Evolutionary conservation across 2,113 vertebrate genomes (phyloP), one percentile per base, ranked within the genome.

Genomic region (Pelecanoides urinatrix): DNA sequence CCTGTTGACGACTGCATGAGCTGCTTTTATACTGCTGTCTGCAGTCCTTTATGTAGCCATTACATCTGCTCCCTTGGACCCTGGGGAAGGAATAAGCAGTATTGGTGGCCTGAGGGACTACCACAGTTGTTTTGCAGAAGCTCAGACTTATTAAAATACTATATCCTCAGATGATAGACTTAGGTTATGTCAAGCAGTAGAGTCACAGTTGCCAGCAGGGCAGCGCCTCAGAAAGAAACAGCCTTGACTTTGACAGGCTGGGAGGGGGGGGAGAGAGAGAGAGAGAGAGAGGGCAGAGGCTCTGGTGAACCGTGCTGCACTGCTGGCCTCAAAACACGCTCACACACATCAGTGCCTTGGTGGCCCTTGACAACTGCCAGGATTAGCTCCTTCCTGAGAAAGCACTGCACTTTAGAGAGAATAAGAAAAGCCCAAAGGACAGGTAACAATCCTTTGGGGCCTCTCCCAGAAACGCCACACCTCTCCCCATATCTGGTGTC

Each of bases 71-170:
- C 66, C 82, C 66, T 22, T 68, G 23, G 29, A 38, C 40, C 62
- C 78, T 16, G 15, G 13, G 34, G 78, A 19, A 73, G 10, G 17
- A 58, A 38, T 1, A 56, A 50, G 45, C 40, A 85, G 25, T 10
- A 1, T 3, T 10, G 0, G n/a, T 26, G 50, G 45, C 71, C 66
- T 42, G 27, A 75, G 66, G 49, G 67, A 76, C 77, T n/a, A 45
- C 17, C 58, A 73, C 13, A 32, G 85, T 72, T 78, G 73, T 84
- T 95, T 86, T 80, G 82, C 47, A 88, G 77, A 70, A 75, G 61
- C 49, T 90, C 61, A 84, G 65, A 10, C 21, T 59, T 94, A 67
- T 44, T 77, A 77, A 67, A 62, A 73, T 53, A 2, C 47, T 52
- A 14, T 78, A 79, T 29, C 19, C 34, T 65, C 67, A 82, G 61